Base-by-base conservation (phyloP, 1,140 invertebrate genomes). In the Polypedilum pembai region DNA sequence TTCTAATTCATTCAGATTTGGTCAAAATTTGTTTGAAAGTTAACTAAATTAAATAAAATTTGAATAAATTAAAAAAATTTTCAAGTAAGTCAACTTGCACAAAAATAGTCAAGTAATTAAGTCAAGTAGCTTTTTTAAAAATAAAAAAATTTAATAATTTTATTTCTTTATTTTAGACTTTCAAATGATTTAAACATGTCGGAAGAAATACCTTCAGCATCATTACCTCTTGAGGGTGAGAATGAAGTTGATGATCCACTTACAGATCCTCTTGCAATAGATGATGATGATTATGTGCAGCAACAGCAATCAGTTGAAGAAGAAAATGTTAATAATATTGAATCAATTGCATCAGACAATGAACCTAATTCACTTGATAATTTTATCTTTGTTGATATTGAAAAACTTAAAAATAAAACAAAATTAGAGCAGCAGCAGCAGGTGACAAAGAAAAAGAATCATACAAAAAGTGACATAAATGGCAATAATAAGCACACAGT, bases 261-360 rank as follows among this genome's bases (percentile, higher is more conserved):
- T 12, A 78, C 79, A 33, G 80, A 82, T 76, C 80, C 80, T 3
- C 73, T 82, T 75, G 80, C 80, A 18, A 78, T 82, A 40, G 80
- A 79, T 73, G 78, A 79, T 73, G 78, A 79, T 18, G 77, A 77
- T 2, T 75, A 77, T 73, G 76, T 73, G 1, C 24, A 33, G 5
- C 24, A 33, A 33, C 24, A 33, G 24, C 24, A 33, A 33, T 33
- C 24, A 40, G 72, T 73, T 40, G 21, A 69, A 73, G 20, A 73
- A 45, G 41, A 41, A 12, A 45, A 17, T 10, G 10, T 63, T 45
- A 63, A 10, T 18, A 18, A 75, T 45, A 21, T 73, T 41, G 21
- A 73, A 12, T 18, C n/a, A 41, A 21, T 56, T 4, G 45, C 12
- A 1, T 45, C 56, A 18, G 40, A 66, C 7, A 24, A 45, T 40